Evolutionary conservation across 2,888 invertebrate species (phyloP), one percentile per base, ranked within the genome.

Genomic region (Aquatica leii): DNA sequence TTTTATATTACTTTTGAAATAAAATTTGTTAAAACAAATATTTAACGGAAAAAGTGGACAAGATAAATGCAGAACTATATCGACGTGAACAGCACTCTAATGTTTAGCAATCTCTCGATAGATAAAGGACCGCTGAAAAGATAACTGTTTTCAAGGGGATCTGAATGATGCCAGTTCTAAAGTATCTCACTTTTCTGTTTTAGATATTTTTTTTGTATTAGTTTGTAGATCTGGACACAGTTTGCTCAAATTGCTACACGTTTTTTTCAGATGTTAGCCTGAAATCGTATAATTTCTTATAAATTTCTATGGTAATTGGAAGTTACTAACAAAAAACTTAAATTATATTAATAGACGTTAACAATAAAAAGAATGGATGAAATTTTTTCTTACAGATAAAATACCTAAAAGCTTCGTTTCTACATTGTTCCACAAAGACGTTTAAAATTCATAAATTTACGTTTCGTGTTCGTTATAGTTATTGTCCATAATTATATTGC

Each of bases 131-230:
- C 66, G 62, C 66, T 62, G 59, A 65, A 62, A 65, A 66, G 65
- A 67, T 69, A 71, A 71, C 68, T 68, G 67, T 62, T 61, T 69
- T 67, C 60, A 62, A 65, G 64, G 67, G 66, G 68, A 65, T 69
- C 55, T 62, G 51, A 49, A 37, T 49, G 50, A 50, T 59, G 55
- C 57, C 62, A 63, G 63, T 65, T 62, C 59, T 43, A 60, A 68
- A 66, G 60, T 69, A 64, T 67, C 65, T 67, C 67, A 66, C 69
- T 68, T 68, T 70, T 64, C 66, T 63, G 62, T 62, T 55, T 66
- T 63, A 61, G 69, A 66, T 68, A 67, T 70, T 67, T 63, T 62
- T 66, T 64, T 55, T 60, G 62, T 65, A 64, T 60, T 50, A 24
- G 24, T 24, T 24, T 24, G 2, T 6, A 24, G 6, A n/a, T n/a